phyloP scores from a whole-genome alignment of 1,140 invertebrate genomes.

The Brachionus rotundiformis region DNA sequence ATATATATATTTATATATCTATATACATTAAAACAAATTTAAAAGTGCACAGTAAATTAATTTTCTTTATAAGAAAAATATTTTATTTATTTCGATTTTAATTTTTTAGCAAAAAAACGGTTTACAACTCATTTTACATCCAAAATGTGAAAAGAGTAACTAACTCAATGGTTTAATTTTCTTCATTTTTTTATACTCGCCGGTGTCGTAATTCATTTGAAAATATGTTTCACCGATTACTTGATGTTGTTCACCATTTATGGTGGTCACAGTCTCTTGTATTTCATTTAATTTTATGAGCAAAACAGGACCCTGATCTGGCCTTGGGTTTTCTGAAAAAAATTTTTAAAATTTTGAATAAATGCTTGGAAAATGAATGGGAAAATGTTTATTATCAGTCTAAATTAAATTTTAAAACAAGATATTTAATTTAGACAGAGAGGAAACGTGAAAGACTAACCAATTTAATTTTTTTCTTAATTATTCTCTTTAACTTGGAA shows the following conservation, averaged over 20 bases:
- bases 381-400: too few relatives aligned
- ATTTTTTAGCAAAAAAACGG: background rate
- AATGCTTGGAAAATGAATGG: too few relatives aligned
- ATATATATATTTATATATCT: background rate
- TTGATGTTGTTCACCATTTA: slow-evolving; percentile 71
- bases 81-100: background rate
- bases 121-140: background rate
- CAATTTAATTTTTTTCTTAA: too few relatives aligned
- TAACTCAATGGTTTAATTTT: slow-evolving; percentile 65
- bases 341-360: background rate
- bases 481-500: too few relatives aligned
- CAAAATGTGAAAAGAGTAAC: background rate
- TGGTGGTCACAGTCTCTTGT: slow-evolving; percentile 74
- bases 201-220: slow-evolving; percentile 93
- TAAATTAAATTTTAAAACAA: too few relatives aligned
- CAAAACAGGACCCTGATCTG: slow-evolving; percentile 85
- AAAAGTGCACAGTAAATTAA: background rate
- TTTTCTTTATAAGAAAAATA: background rate
- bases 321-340: slow-evolving; percentile 84
- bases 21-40: background rate
- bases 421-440: too few relatives aligned
- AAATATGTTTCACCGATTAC: slow-evolving; percentile 81
- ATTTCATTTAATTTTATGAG: slow-evolving; percentile 88
- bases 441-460: too few relatives aligned
- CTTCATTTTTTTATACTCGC: slow-evolving; percentile 87